phyloP scores from a whole-genome alignment of 1,140 invertebrate genomes.

The Drosophila cardini region DNA sequence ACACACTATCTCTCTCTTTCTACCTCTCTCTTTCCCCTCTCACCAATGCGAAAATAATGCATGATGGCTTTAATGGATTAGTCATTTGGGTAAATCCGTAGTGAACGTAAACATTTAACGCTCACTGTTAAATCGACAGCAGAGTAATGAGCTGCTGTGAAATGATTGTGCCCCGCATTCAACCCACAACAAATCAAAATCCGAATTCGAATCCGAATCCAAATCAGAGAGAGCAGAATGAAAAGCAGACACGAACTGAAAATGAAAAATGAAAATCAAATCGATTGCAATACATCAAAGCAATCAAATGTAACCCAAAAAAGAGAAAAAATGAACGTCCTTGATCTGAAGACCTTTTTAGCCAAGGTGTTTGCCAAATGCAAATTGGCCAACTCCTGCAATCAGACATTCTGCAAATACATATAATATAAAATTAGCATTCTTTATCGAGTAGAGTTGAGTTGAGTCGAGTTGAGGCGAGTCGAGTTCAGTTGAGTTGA shows the following conservation, averaged over 20 bases:
- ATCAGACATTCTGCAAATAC: conserved; percentile 11
- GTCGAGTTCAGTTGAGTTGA: neutral
- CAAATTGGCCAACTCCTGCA: conserved; percentile 44
- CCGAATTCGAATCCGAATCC: conserved; percentile 1
- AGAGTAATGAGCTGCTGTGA: conserved; percentile 6
- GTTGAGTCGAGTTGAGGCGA: too few relatives aligned
- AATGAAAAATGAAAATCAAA: conserved; percentile 4
- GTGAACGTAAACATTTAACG: conserved; percentile 10
- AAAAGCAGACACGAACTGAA: too few relatives aligned
- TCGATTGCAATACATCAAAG: conserved; percentile 61
- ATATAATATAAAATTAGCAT: conserved; percentile 18
- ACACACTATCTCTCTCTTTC: conserved; percentile 3
- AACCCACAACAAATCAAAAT: conserved; percentile 28
- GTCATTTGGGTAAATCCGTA: conserved; percentile 17
- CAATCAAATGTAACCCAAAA: conserved; percentile 21
- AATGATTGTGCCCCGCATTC: conserved; percentile 6
- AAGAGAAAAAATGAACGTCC: too few relatives aligned
- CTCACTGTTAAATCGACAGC: conserved; percentile 10
- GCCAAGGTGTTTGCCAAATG: conserved; percentile 40
- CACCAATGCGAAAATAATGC: conserved; percentile 32
- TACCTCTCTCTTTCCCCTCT: conserved; percentile 8
- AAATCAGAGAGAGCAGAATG: too few relatives aligned
- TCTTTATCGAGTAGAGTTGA: neutral
- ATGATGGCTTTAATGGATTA: conserved; percentile 69
- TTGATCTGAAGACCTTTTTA: conserved; percentile 1